phyloP scores from a whole-genome alignment of 2,888 invertebrate species.

The Sphaerophoria rueppellii region DNA sequence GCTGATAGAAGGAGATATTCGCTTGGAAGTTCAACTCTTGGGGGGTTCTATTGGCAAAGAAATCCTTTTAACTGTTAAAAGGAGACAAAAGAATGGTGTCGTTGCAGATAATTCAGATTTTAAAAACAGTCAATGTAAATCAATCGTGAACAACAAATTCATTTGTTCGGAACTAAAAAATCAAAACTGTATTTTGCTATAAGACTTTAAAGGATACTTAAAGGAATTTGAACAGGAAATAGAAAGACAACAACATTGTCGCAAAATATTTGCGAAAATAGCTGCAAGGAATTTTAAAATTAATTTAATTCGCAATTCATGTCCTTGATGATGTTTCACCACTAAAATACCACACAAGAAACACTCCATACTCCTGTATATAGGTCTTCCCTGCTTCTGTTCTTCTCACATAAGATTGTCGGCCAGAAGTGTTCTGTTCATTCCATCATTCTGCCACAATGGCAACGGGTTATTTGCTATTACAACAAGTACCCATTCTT shows the following conservation, averaged over 20 bases:
- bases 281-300: conserved; percentile 60
- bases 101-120: no score
- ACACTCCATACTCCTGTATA: neutral
- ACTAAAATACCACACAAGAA: neutral
- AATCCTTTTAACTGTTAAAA: no score
- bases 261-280: conserved; percentile 38
- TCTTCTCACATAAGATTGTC: conserved; percentile 5
- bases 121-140: no score
- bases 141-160: no score
- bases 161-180: no score
- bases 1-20: neutral
- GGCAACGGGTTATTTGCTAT: conserved; percentile 18
- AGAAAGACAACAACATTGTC: neutral
- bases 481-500: conserved; percentile 15
- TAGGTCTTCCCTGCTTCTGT: neutral
- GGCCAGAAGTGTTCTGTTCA: conserved; percentile 37
- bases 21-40: no score
- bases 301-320: conserved; percentile 55
- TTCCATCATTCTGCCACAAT: conserved; percentile 8
- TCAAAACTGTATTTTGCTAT: no score
- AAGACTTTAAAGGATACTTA: no score
- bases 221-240: no score
- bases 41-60: no score
- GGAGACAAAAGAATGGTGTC: no score
- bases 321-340: conserved; percentile 33